phyloP scores from a whole-genome alignment of 2,888 invertebrate genomes.

The Ennomos fuscantarius region DNA sequence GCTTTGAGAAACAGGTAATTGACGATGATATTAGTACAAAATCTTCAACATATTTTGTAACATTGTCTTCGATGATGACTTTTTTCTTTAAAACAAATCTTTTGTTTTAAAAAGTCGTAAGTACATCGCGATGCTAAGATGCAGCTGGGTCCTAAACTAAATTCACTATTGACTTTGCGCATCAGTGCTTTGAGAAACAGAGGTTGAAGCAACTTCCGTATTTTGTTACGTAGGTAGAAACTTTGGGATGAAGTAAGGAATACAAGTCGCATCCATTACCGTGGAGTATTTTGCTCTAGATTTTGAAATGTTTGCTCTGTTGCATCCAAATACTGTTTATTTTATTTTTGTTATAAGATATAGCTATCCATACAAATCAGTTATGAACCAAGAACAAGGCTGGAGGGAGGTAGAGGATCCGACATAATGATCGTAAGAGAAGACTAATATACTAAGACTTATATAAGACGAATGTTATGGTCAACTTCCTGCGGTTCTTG shows the following conservation, averaged over 20 bases:
- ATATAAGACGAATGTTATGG: no score
- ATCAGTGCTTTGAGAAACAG: conserved; percentile 9
- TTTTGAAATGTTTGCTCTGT: conserved; percentile 5
- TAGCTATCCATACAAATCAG: no score
- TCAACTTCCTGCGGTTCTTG: no score
- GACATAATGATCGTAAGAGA: no score
- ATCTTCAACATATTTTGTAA: no score
- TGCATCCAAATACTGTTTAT: neutral
- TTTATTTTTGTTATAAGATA: no score
- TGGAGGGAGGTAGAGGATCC: no score
- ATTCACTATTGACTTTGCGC: conserved; percentile 15
- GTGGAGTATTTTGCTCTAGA: conserved; percentile 4
- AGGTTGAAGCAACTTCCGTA: conserved; percentile 20
- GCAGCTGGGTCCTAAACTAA: conserved; percentile 21
- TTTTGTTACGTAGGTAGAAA: conserved; percentile 19
- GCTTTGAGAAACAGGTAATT: no score
- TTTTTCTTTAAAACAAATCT: neutral
- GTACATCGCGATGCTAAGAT: conserved; percentile 9
- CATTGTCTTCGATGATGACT: no score
- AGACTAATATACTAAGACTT: no score
- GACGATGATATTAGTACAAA: no score
- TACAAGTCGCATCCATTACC: conserved; percentile 20
- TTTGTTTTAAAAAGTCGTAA: neutral
- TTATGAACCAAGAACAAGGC: no score
- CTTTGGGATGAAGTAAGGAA: conserved; percentile 20